These are phyloP conservation scores for Congeria kusceri DNA, from an alignment of 2,888 invertebrate genomes.

Conservation along the genomic window DNA sequence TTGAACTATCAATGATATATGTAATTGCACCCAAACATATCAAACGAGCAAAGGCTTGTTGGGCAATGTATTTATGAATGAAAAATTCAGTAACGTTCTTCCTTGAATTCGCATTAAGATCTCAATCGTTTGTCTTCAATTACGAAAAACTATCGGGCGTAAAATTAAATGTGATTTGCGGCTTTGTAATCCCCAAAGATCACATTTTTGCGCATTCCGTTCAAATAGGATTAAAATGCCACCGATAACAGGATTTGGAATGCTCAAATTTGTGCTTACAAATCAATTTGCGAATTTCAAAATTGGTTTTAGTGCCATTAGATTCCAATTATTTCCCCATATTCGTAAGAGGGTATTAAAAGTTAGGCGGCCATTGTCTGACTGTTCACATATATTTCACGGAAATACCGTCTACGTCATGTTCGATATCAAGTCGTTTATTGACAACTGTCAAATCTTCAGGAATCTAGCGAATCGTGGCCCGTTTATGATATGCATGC, in stretches of 20 bases:
- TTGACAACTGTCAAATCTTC: too few species aligned
- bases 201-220: slow-evolving; percentile 16
- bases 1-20: slow-evolving; percentile 1
- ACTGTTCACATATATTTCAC: background rate
- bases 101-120: too few species aligned
- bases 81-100: background rate
- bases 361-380: background rate
- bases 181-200: background rate
- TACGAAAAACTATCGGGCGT: slow-evolving; percentile 29
- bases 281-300: background rate
- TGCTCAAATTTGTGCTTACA: background rate
- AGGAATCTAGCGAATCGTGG: too few species aligned
- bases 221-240: slow-evolving; percentile 32
- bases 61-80: background rate
- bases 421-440: background rate
- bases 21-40: background rate
- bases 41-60: too few species aligned
- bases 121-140: slow-evolving; percentile 14
- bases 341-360: too few species aligned
- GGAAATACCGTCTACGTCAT: background rate
- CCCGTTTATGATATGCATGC: too few species aligned
- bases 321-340: background rate
- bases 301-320: background rate
- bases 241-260: slow-evolving; percentile 7
- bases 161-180: slow-evolving; percentile 43